A percentile compares a stretch with the other conserved stretches of the same genome.
phyloP scores from a whole-genome alignment of 2,888 invertebrate genomes.

The Drosophila rubida region DNA sequence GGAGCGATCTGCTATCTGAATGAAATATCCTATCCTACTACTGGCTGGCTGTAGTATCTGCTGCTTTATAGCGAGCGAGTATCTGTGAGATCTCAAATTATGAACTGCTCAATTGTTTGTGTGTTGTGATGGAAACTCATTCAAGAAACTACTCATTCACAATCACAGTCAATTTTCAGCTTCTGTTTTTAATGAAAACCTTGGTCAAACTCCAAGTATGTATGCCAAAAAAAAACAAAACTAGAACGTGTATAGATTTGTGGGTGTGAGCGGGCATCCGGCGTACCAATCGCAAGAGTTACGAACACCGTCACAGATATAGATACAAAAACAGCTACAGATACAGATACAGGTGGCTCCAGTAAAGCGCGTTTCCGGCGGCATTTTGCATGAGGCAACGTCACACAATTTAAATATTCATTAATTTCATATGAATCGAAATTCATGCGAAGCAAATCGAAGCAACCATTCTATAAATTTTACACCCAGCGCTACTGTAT shows the following conservation, averaged over 20 bases:
- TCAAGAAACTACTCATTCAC: slow-evolving; percentile 20
- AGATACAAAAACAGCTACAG: slow-evolving; percentile 11
- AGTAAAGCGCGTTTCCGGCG: slow-evolving; percentile 76
- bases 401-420: slow-evolving; percentile 75
- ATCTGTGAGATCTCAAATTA: slow-evolving; percentile 70
- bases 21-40: slow-evolving; percentile 49
- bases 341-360: slow-evolving; percentile 61
- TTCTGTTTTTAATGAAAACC: slow-evolving; percentile 19
- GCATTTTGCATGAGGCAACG: slow-evolving; percentile 63
- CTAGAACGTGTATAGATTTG: slow-evolving; percentile 12
- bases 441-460: slow-evolving; percentile 50
- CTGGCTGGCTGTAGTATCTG: slow-evolving; percentile 25
- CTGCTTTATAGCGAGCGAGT: slow-evolving; percentile 10
- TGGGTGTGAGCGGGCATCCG: slow-evolving; percentile 61
- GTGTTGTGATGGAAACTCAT: slow-evolving; percentile 61
- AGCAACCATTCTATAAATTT: slow-evolving; percentile 45
- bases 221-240: slow-evolving; percentile 1
- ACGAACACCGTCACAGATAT: slow-evolving; percentile 4
- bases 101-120: slow-evolving; percentile 70
- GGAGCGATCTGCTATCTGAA: slow-evolving; percentile 47
- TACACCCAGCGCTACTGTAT: slow-evolving; percentile 55
- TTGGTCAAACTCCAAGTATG: slow-evolving; percentile 36
- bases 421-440: slow-evolving; percentile 77
- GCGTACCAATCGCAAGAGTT: slow-evolving; percentile 15
- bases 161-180: slow-evolving; percentile 15